Conservation (phyloP, 2,797 vertebrate species). For the Alcedo atthis region DNA sequence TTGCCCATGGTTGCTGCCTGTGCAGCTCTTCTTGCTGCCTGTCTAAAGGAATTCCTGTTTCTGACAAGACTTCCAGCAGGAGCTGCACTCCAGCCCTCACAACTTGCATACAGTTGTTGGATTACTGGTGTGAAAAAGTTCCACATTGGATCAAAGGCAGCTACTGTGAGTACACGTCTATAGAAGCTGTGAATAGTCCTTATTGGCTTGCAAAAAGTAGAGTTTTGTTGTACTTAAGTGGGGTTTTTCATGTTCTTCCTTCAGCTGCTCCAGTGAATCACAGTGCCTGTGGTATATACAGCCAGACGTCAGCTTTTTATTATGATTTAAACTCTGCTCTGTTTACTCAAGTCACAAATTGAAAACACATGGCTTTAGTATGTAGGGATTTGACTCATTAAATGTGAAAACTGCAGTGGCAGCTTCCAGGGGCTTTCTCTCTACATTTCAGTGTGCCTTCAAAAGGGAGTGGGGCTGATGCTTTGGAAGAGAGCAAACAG, state of each 20-base stretch:
- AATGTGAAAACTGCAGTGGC: neutral
- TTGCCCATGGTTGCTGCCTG: accelerated
- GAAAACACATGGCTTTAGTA: conserved; percentile 43
- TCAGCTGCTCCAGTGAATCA: neutral
- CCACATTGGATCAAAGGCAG: neutral
- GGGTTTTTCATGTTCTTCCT: neutral
- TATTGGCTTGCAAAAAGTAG: neutral
- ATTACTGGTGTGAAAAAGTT: neutral
- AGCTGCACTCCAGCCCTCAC: neutral
- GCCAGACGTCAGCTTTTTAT: neutral
- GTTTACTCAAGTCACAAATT: conserved; percentile 21
- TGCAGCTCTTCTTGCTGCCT: neutral
- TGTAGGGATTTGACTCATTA: neutral
- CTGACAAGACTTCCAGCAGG: neutral
- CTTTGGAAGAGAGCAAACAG: neutral
- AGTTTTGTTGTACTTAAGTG: neutral
- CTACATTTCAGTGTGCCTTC: neutral
- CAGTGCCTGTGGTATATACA: accelerated
- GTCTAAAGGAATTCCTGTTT: neutral
- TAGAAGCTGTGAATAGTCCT: neutral
- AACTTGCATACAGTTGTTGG: neutral
- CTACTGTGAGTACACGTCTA: neutral
- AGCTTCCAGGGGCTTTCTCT: neutral
- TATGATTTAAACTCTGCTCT: neutral
- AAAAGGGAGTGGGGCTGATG: neutral